A percentile compares a stretch with the other conserved stretches of the same genome.
phyloP scores from a whole-genome alignment of 2,888 invertebrate species.

The Papilio protenor region DNA sequence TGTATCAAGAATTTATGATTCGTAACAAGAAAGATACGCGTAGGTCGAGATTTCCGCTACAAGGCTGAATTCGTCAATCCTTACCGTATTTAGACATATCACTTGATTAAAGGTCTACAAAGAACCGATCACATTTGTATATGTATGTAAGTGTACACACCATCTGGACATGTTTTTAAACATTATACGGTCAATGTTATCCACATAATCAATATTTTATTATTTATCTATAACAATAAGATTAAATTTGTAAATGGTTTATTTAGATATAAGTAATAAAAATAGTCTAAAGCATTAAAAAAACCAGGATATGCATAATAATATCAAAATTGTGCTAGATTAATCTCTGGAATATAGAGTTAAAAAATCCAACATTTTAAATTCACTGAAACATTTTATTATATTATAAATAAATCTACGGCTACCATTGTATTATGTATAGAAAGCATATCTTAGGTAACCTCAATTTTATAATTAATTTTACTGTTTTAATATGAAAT shows the following conservation, averaged over 20 bases:
- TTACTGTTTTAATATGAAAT: not conserved
- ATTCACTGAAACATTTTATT: too few species aligned
- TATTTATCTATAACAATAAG: not conserved
- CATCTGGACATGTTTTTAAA: slow-evolving; percentile 8
- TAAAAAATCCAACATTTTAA: too few species aligned
- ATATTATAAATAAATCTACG: too few species aligned
- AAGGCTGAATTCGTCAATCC: slow-evolving; percentile 15
- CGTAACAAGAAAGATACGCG: not conserved
- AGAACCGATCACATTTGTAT: not conserved
- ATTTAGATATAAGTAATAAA: slow-evolving; percentile 15
- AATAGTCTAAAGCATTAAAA: not conserved
- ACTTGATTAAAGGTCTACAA: not conserved
- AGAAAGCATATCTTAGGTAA: not conserved
- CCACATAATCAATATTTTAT: not conserved
- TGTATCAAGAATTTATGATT: not conserved
- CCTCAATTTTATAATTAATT: not conserved
- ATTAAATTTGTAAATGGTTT: slow-evolving; percentile 17
- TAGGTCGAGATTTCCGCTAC: not conserved
- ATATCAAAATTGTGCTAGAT: not conserved
- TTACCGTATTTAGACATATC: not conserved
- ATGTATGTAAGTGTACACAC: not conserved
- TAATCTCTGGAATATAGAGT: too few species aligned
- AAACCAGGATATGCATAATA: not conserved
- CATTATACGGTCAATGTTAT: not conserved
- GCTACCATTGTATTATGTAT: not conserved